phyloP scores from a whole-genome alignment of 2,113 vertebrate species.

The Oncorhynchus gorbuscha region DNA sequence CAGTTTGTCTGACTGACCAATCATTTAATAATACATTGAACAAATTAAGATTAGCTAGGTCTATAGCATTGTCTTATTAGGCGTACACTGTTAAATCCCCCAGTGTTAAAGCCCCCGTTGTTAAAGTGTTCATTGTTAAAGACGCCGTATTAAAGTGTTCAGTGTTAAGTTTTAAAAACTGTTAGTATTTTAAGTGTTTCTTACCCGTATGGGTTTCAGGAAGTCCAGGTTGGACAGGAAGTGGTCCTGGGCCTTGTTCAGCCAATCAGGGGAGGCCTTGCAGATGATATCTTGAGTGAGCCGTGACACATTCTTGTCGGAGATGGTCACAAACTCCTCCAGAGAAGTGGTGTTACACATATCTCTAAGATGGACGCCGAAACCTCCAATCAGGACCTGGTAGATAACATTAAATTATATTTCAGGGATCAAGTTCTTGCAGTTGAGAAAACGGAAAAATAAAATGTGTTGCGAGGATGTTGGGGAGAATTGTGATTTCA shows the following conservation, averaged over 20 bases:
- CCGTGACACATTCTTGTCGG: constrained; percentile 62
- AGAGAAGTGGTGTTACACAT: constrained; percentile 78
- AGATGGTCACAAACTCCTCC: constrained; percentile 79
- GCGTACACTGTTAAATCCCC: no score
- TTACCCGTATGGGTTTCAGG: constrained; percentile 84
- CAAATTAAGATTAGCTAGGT: no score
- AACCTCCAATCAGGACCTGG: constrained; percentile 84
- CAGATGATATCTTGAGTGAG: constrained; percentile 79
- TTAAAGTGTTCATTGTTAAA: background rate
- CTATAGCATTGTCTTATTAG: no score
- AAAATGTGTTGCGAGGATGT: no score
- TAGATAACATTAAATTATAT: background rate
- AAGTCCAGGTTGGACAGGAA: constrained; percentile 85
- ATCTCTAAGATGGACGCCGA: constrained; percentile 80
- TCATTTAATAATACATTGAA: no score
- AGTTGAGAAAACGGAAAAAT: no score
- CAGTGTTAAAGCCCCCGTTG: background rate
- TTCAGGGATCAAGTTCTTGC: no score
- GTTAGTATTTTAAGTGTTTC: constrained; percentile 27
- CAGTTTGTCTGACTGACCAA: no score
- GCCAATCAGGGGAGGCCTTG: constrained; percentile 76
- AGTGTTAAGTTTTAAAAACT: no score
- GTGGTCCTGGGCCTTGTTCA: constrained; percentile 73
- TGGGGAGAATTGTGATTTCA: no score
- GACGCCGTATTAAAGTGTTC: background rate